Evolutionary conservation across 1,140 invertebrate species (phyloP).

Genomic region (Dendrolimus kikuchii): DNA sequence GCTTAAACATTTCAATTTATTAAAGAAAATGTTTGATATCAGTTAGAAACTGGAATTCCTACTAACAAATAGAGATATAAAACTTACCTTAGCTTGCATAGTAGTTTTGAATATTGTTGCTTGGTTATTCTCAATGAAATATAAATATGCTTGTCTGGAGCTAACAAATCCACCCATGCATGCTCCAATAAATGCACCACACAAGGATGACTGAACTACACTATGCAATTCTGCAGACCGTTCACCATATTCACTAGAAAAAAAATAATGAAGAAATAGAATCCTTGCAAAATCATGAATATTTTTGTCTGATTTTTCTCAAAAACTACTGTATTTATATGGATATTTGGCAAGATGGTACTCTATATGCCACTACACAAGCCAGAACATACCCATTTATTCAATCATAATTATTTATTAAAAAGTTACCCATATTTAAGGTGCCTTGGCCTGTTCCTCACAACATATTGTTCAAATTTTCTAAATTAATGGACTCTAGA

Average conservation of each 20-base stretch:
- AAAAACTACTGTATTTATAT: background rate
- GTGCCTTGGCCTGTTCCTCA: no score
- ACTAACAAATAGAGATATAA: background rate
- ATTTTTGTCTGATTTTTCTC: slow-evolving; percentile 2
- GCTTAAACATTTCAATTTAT: no score
- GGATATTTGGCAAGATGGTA: slow-evolving; percentile 1
- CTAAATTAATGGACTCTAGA: no score
- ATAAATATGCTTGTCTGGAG: slow-evolving; percentile 74
- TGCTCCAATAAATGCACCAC: slow-evolving; percentile 74
- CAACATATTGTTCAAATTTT: no score
- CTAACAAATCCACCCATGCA: slow-evolving; percentile 75
- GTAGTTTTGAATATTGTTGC: slow-evolving; percentile 78
- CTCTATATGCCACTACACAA: slow-evolving; percentile 1
- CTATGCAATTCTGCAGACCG: slow-evolving; percentile 74
- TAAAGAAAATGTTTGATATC: no score
- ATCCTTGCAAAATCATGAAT: background rate
- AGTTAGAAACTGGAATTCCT: no score
- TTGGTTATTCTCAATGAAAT: slow-evolving; percentile 83
- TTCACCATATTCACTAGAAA: slow-evolving; percentile 74
- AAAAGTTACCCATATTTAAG: no score
- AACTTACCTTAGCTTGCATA: slow-evolving; percentile 76
- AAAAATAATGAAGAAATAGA: slow-evolving; percentile 5
- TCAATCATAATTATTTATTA: no score
- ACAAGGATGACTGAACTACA: slow-evolving; percentile 71
- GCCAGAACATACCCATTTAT: background rate